Conservation (phyloP, 2,797 vertebrate genomes). For the Linurgus olivaceus region DNA sequence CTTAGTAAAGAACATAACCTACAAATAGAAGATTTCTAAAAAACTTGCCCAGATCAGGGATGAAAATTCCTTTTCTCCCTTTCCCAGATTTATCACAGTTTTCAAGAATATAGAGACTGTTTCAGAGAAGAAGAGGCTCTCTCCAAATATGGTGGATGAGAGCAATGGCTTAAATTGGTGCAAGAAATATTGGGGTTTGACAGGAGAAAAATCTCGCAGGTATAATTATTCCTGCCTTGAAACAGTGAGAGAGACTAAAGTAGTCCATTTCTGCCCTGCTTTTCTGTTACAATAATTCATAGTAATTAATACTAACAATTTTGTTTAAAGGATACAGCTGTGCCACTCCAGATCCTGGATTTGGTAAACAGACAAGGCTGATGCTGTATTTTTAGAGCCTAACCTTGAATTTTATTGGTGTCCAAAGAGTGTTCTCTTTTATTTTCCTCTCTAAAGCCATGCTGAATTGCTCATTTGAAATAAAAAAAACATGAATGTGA, state of each 20-base stretch:
- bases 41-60: background rate
- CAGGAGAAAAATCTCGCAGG: background rate
- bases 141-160: background rate
- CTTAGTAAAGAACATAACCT: conserved; percentile 2
- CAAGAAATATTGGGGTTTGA: background rate
- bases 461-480: background rate
- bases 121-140: background rate
- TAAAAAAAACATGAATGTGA: background rate
- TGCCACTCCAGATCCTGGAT: background rate
- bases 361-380: background rate
- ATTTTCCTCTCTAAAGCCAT: background rate
- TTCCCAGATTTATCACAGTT: background rate
- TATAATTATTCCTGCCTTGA: background rate
- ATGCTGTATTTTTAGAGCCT: background rate
- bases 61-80: background rate
- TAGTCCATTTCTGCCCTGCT: background rate
- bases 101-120: background rate
- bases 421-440: background rate
- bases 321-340: background rate
- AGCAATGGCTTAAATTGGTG: background rate
- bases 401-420: background rate
- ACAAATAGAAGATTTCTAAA: background rate
- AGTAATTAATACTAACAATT: background rate
- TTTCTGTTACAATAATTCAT: background rate
- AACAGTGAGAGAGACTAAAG: background rate